phyloP scores from a whole-genome alignment of 2,888 invertebrate genomes.

The Acanthosepion pharaonis region DNA sequence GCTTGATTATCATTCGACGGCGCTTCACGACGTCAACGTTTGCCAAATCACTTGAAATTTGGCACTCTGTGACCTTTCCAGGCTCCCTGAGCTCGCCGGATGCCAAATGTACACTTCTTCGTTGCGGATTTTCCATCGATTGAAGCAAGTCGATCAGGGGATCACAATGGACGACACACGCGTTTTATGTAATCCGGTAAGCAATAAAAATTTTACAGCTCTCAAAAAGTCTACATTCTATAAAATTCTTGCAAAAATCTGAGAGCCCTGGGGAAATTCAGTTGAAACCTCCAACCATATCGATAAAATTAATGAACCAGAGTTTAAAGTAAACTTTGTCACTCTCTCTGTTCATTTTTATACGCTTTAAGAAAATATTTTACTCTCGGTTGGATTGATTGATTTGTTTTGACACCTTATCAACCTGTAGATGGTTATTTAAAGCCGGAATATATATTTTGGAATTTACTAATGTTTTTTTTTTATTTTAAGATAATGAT shows the following conservation, averaged over 20 bases:
- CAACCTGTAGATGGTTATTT: too few relatives aligned
- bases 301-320: not conserved
- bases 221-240: too few relatives aligned
- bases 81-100: not conserved
- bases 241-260: too few relatives aligned
- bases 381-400: too few relatives aligned
- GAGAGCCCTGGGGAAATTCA: not conserved
- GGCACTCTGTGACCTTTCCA: not conserved
- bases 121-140: not conserved
- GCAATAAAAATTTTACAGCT: not conserved
- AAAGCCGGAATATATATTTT: too few relatives aligned
- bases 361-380: too few relatives aligned
- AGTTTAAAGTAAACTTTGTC: too few relatives aligned
- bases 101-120: not conserved
- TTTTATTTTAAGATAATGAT: too few relatives aligned
- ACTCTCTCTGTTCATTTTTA: too few relatives aligned
- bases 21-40: conserved; percentile 33
- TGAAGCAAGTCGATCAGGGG: not conserved
- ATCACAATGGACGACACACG: not conserved
- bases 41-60: conserved; percentile 8
- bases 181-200: not conserved
- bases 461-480: too few relatives aligned
- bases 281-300: not conserved
- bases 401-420: too few relatives aligned
- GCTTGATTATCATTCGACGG: not conserved